phyloP scores from a whole-genome alignment of 1,140 invertebrate species.

The Ladona fulva region DNA sequence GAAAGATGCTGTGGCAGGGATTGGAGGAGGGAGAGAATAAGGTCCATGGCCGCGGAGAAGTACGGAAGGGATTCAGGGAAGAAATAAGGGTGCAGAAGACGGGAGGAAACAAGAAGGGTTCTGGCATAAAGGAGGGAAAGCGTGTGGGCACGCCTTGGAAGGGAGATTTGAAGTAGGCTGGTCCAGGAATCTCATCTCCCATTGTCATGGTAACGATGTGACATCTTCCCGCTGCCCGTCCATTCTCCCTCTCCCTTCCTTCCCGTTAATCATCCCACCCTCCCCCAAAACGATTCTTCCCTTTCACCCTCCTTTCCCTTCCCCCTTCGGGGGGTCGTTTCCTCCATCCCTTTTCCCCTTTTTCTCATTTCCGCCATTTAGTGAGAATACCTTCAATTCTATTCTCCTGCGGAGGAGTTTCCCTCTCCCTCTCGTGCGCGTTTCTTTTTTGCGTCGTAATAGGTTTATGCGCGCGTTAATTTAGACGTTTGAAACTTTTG shows the following conservation, averaged over 20 bases:
- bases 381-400: background rate
- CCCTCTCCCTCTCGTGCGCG: no score
- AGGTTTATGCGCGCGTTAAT: no score
- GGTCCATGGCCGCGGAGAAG: background rate
- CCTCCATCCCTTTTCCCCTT: background rate
- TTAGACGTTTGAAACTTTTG: no score
- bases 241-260: background rate
- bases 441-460: no score
- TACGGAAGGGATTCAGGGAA: background rate
- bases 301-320: background rate
- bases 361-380: slow-evolving; percentile 5
- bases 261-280: background rate
- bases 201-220: slow-evolving; percentile 9
- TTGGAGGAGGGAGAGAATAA: background rate
- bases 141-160: background rate
- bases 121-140: background rate
- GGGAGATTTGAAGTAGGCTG: background rate
- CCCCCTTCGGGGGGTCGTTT: background rate
- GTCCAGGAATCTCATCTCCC: slow-evolving; percentile 2
- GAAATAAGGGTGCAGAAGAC: background rate
- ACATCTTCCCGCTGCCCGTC: background rate
- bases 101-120: background rate
- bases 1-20: background rate
- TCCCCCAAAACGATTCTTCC: background rate
- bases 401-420: background rate